Conservation (phyloP, 2,797 vertebrate genomes). For the Pelobates cultripes region DNA sequence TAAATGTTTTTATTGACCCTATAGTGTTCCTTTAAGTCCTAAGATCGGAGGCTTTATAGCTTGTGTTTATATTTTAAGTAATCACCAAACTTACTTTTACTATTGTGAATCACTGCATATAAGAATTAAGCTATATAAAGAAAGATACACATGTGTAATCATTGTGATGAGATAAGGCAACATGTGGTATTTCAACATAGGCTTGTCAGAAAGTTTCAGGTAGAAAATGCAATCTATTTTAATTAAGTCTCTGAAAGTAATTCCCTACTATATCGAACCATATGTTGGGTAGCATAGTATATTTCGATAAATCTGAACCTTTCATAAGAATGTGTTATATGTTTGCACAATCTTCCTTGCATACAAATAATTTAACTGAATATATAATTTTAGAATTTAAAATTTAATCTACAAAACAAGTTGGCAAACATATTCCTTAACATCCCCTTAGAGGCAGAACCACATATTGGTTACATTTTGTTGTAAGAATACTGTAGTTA, state of each 20-base stretch:
- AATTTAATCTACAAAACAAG: not conserved
- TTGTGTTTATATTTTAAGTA: no score
- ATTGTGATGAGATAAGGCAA: not conserved
- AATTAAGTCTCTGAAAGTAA: not conserved
- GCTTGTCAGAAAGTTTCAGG: not conserved
- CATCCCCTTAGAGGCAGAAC: not conserved
- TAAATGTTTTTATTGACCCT: no score
- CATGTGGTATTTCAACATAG: not conserved
- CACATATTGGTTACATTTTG: not conserved
- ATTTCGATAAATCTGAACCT: not conserved
- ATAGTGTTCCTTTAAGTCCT: no score
- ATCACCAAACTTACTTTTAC: no score
- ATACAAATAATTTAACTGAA: slow-evolving; percentile 6
- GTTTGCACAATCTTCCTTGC: not conserved
- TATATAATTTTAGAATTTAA: not conserved
- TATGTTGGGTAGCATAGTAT: not conserved
- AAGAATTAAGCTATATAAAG: not conserved
- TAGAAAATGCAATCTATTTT: not conserved
- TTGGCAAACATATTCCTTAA: not conserved
- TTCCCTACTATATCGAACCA: not conserved
- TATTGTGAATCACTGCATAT: not conserved
- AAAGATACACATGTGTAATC: not conserved
- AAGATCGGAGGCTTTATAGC: no score
- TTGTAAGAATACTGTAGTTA: no score
- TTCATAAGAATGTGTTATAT: not conserved